Conservation (phyloP, 37 sponge, comb jelly and placozoan genomes). For the Beroe forskalii region DNA sequence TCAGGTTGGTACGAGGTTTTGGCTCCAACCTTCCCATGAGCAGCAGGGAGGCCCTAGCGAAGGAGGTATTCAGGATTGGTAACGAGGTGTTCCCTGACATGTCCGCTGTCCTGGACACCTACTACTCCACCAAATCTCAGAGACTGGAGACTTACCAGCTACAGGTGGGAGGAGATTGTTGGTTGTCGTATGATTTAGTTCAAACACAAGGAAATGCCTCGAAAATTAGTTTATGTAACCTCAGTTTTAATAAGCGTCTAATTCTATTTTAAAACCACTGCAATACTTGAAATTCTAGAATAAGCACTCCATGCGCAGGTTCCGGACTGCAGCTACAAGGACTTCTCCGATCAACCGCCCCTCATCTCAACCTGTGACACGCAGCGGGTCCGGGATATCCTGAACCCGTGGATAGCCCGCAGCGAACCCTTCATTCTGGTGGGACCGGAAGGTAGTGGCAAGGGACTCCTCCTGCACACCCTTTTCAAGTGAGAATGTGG, state of each 20-base stretch:
- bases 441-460: conserved; percentile 98
- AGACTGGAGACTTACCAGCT: conserved; percentile 80
- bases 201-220: too few species aligned
- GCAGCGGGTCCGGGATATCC: conserved; percentile 76
- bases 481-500: conserved; percentile 29
- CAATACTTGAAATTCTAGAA: too few species aligned
- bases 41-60: conserved; percentile 73
- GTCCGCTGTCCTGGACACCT: conserved; percentile 75
- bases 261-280: too few species aligned
- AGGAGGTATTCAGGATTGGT: conserved; percentile 80
- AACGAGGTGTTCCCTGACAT: conserved; percentile 79
- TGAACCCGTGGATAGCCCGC: conserved; percentile 77
- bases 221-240: too few species aligned
- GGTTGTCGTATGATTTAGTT: too few species aligned
- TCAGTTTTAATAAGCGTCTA: too few species aligned
- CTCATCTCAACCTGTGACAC: conserved; percentile 83
- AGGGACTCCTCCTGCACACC: conserved; percentile 71
- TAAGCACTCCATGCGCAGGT: too few species aligned
- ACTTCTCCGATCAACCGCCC: conserved; percentile 67
- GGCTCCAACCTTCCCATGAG: conserved; percentile 75
- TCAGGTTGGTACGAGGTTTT: conserved; percentile 86
- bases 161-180: too few species aligned
- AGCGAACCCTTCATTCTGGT: conserved; percentile 91
- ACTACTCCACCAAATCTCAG: conserved; percentile 68
- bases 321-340: conserved; percentile 63